These are phyloP conservation scores for Polyommatus iphigenia DNA, from an alignment of 2,888 invertebrate species.

Conservation along the genomic window DNA sequence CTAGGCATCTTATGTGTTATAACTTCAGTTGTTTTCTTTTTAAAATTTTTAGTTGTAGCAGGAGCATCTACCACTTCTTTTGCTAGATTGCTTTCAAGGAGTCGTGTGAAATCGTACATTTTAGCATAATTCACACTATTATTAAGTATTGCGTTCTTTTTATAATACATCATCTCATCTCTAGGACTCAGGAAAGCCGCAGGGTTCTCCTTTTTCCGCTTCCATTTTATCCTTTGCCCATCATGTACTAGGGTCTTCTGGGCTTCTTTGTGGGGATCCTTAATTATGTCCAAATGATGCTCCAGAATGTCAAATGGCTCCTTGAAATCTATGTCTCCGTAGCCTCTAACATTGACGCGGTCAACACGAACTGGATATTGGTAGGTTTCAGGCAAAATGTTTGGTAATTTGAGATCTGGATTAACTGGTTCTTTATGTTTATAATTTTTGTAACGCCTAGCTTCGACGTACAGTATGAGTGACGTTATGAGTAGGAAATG, in stretches of 20 bases:
- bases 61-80: not conserved
- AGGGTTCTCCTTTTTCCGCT: not conserved
- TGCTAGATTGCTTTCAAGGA: constrained; percentile 15
- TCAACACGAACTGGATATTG: constrained; percentile 51
- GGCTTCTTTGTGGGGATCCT: constrained; percentile 38
- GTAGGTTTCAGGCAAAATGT: constrained; percentile 32
- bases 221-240: constrained; percentile 11
- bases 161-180: constrained; percentile 41
- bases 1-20: not conserved
- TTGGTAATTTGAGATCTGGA: constrained; percentile 2
- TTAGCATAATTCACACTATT: not conserved
- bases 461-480: not conserved
- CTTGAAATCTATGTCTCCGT: constrained; percentile 45
- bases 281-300: not conserved
- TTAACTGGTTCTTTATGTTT: not conserved
- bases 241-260: constrained; percentile 1
- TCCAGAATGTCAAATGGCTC: constrained; percentile 46
- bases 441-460: not conserved
- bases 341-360: constrained; percentile 51
- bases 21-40: not conserved
- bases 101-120: constrained; percentile 43
- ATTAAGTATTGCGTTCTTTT: constrained; percentile 15
- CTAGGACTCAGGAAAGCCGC: constrained; percentile 38
- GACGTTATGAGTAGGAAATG: not conserved
- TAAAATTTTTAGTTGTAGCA: not conserved